Evolutionary conservation across 2,888 invertebrate genomes (phyloP), one percentile per base, ranked within the genome.

Genomic region (Yponomeuta cagnagella): DNA sequence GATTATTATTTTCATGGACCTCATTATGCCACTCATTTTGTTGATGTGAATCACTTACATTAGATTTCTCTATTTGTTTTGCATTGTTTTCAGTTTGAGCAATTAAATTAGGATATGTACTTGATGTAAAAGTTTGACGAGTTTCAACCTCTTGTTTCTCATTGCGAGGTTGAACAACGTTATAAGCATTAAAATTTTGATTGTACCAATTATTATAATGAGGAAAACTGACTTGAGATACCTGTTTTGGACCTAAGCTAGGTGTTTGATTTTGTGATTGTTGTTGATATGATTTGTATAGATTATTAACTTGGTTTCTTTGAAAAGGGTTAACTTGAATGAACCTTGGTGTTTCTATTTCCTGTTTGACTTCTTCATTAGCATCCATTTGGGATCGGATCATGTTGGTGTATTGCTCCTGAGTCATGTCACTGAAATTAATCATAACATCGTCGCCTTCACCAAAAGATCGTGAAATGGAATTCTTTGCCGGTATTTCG

Each of bases 341-440:
- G 9, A 10, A 10, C 10, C 63, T 30, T 63, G 63, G 65, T 23
- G 52, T 68, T 70, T 70, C 48, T 23, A 30, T 65, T 23, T 30
- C 64, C 30, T 48, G 65, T 5, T 48, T 65, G 31, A 4, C 69
- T 58, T 76, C 77, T 48, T 72, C 72, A 66, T 77, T 81, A 2
- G 83, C 75, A 71, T 81, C 78, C 71, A 89, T 71, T 74, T 89
- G 82, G 69, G 84, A 80, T 71, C 83, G 81, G 70, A 91, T 82
- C 83, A 90, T 87, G 74, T 83, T 84, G 33, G 84, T 84, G 70
- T 92, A 92, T 71, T 92, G 87, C 70, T 88, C 87, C 65, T 87
- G 81, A 12, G 88, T 86, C 90, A 92, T 90, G 15, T 92, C 86
- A 76, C 78, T 81, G 74, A 92, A 92, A 77, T 92, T 90, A 15